These are phyloP conservation scores for Acanthacorydalis orientalis DNA, from an alignment of 2,888 invertebrate genomes.

Conservation along the genomic window DNA sequence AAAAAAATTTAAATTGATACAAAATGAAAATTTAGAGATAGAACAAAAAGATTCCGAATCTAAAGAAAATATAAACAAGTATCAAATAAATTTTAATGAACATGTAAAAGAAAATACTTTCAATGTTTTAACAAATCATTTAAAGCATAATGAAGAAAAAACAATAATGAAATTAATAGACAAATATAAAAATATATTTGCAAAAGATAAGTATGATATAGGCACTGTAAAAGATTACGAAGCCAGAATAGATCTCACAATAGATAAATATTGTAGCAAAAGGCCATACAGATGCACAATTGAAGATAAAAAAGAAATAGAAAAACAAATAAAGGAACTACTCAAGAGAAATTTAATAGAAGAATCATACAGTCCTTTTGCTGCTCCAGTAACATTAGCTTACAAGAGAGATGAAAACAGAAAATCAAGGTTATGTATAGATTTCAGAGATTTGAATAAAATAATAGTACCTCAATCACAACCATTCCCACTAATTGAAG, in stretches of 20 bases:
- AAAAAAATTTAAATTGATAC: background rate
- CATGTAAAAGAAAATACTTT: constrained; percentile 7
- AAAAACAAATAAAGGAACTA: constrained; percentile 5
- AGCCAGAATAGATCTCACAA: constrained; percentile 9
- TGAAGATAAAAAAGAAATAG: constrained; percentile 5
- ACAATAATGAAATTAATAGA: constrained; percentile 6
- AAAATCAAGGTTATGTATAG: constrained; percentile 16
- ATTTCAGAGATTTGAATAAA: constrained; percentile 17
- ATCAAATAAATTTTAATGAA: constrained; percentile 9
- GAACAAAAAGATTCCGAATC: background rate
- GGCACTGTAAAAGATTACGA: constrained; percentile 9
- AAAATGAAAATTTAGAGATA: constrained; percentile 1
- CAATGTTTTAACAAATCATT: constrained; percentile 8
- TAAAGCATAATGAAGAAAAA: constrained; percentile 6
- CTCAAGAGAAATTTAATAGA: constrained; percentile 6
- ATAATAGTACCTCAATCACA: constrained; percentile 17
- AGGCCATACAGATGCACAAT: constrained; percentile 6
- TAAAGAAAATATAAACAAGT: background rate
- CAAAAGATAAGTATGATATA: constrained; percentile 11
- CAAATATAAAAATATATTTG: constrained; percentile 9
- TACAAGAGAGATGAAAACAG: constrained; percentile 13
- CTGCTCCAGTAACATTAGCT: constrained; percentile 6
- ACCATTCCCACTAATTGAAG: constrained; percentile 17
- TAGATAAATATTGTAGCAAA: constrained; percentile 7
- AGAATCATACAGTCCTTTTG: constrained; percentile 8